A percentile compares a stretch with the other conserved stretches of the same genome.
Evolutionary conservation across 30 jellyfish, hydroid and myxozoan genomes (phyloP).

Genomic region (Turritopsis rubra): DNA sequence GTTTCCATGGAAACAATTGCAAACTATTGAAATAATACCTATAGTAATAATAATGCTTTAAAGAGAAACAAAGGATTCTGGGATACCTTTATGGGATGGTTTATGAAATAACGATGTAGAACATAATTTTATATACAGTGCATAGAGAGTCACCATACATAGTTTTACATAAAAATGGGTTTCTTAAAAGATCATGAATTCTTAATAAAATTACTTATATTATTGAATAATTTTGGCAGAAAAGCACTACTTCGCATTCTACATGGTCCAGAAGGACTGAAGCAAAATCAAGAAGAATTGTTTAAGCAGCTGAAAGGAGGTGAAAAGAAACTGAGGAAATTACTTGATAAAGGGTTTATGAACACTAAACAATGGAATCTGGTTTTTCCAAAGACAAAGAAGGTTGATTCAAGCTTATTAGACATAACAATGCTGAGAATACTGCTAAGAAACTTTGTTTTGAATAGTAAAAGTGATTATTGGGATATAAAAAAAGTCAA

Average conservation of each 20-base stretch:
- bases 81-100: too few relatives aligned
- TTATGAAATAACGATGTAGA: too few relatives aligned
- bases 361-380: neutral
- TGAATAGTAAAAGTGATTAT: neutral
- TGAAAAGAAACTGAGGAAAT: neutral
- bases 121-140: too few relatives aligned
- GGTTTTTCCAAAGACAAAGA: neutral
- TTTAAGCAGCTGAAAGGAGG: neutral
- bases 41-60: too few relatives aligned
- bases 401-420: neutral
- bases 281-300: neutral
- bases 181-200: neutral
- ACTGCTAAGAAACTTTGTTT: neutral
- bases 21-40: too few relatives aligned
- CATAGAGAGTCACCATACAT: neutral
- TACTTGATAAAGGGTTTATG: neutral
- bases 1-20: too few relatives aligned
- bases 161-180: too few relatives aligned
- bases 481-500: neutral
- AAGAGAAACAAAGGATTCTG: too few relatives aligned
- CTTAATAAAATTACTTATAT: neutral
- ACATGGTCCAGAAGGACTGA: neutral
- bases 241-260: neutral
- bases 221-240: neutral
- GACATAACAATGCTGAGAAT: neutral